These are phyloP conservation scores for Holcopasites calliopsidis DNA, from an alignment of 1,140 invertebrate genomes.

Conservation along the genomic window DNA sequence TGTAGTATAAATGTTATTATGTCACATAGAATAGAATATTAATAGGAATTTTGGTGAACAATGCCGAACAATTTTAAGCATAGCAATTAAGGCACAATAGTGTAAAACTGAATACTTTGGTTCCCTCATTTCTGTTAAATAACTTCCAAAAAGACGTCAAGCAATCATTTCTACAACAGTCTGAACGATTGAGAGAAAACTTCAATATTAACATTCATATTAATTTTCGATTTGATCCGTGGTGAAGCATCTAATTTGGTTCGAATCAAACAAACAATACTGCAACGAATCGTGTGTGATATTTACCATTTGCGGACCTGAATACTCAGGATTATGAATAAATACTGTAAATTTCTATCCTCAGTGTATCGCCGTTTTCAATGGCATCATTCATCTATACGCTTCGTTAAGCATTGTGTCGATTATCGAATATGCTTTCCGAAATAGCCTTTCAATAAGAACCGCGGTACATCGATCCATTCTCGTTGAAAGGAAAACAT, in stretches of 20 bases:
- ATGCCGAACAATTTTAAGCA: too few relatives aligned
- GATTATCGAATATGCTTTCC: constrained; percentile 1
- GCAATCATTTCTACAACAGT: not conserved
- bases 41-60: too few relatives aligned
- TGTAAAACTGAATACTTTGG: too few relatives aligned
- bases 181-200: too few relatives aligned
- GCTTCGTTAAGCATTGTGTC: not conserved
- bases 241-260: not conserved
- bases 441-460: constrained; percentile 21
- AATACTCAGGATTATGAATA: constrained; percentile 21
- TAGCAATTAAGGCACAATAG: too few relatives aligned
- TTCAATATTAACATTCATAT: not conserved
- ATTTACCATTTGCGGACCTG: constrained; percentile 33
- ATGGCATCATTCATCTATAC: not conserved
- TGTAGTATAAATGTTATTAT: too few relatives aligned
- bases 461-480: not conserved
- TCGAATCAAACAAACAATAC: not conserved
- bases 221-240: not conserved
- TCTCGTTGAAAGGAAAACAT: not conserved
- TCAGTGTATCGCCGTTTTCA: not conserved
- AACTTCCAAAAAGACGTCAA: not conserved
- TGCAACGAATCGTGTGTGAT: not conserved
- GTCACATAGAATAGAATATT: too few relatives aligned
- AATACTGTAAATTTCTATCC: constrained; percentile 31
- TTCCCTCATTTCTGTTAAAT: too few relatives aligned